Evolutionary conservation across 2,797 vertebrate species (phyloP), one percentile per base, ranked within the genome.

Genomic region (Cetoscarus ocellatus): DNA sequence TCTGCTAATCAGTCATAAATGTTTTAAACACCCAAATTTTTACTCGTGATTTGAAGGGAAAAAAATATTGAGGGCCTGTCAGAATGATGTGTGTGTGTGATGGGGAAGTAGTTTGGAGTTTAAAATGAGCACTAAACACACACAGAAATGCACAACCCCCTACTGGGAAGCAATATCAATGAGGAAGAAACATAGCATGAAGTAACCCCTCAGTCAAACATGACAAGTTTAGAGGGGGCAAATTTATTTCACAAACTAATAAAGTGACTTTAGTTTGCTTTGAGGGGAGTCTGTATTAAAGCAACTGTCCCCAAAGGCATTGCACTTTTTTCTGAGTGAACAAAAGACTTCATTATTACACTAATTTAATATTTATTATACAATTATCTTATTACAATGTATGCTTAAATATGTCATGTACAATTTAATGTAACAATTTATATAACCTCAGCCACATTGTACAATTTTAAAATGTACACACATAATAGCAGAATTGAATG

Each of bases 1-100:
- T 92, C 91, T 80, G 87, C 86, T 94, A 94, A 94, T 94, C 90
- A 93, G 84, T 91, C 91, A 93, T 94, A 93, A 93, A 94, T 94
- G 90, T 93, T 95, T 94, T 88, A 94, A 91, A 92, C 80, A 90
- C 68, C 71, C 75, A 84, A 75, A 85, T 92, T 90, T 92, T 89
- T 80, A 61, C 75, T 75, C 68, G 40, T 55, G 69, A 77, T 83
- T 73, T 76, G 15, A 73, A 44, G 40, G 12, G 13, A 73, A 79
- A 61, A 75, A 66, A 82, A 76, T 70, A 61, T 42, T 73, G 82
- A 90, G 57, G 66, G 75, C 80, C 86, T 92, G 89, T 93, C 90
- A 90, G 48, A 78, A 62, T 62, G 48, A 55, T 62, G 63, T 47
- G 39, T 62, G 52, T 47, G 53, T 49, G 59, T 64, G 59, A 60